Conservation (phyloP, 2,888 invertebrate genomes). For the Hoplodrina blanda region DNA sequence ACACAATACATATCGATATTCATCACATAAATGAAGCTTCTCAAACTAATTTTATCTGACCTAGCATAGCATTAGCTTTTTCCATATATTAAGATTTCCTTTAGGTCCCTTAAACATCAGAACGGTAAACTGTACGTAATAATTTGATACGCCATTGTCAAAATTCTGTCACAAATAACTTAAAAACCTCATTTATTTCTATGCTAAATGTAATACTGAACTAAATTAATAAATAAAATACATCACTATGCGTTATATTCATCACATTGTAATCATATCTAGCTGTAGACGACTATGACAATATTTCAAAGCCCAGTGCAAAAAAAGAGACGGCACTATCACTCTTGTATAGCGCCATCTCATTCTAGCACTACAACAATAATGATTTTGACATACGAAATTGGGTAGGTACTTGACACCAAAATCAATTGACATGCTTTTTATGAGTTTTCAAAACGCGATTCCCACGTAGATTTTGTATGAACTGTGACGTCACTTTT, state of each 20-base stretch:
- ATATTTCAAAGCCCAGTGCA: neutral
- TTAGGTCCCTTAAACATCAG: too few relatives aligned
- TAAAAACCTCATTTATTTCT: slow-evolving; percentile 21
- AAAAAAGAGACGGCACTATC: neutral
- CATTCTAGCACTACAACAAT: neutral
- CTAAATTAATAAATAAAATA: slow-evolving; percentile 64
- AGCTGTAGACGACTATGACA: slow-evolving; percentile 15
- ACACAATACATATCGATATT: too few relatives aligned
- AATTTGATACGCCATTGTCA: neutral
- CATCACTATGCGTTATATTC: slow-evolving; percentile 49
- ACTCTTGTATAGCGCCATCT: neutral
- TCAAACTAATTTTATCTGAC: too few relatives aligned
- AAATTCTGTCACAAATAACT: slow-evolving; percentile 42
- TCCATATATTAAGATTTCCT: too few relatives aligned
- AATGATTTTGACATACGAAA: neutral
- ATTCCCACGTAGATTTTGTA: too few relatives aligned
- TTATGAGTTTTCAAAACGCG: too few relatives aligned
- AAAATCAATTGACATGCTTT: too few relatives aligned
- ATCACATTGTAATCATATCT: slow-evolving; percentile 44
- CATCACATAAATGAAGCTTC: too few relatives aligned
- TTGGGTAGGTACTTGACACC: too few relatives aligned
- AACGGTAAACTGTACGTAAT: too few relatives aligned
- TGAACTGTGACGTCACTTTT: too few relatives aligned
- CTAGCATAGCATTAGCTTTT: too few relatives aligned
- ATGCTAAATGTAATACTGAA: slow-evolving; percentile 61